These are phyloP conservation scores for Xestia rhomboidea DNA, from an alignment of 2,888 invertebrate species.

Conservation along the genomic window DNA sequence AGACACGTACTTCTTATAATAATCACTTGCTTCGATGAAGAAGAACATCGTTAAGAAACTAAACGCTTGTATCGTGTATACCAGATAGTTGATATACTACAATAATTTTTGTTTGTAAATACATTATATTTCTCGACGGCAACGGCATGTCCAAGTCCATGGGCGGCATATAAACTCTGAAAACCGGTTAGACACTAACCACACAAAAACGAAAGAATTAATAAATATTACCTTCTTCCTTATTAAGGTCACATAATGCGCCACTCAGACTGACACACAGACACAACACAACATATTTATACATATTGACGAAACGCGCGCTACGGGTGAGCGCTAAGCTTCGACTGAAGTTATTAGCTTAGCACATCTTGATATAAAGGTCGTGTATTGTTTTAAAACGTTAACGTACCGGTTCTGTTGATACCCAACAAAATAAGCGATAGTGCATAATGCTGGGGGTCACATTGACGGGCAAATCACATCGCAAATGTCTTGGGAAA, in stretches of 20 bases:
- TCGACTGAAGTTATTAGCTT: not conserved
- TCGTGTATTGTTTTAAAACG: not conserved
- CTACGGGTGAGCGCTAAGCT: not conserved
- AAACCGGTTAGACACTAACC: too few relatives aligned
- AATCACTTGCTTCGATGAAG: too few relatives aligned
- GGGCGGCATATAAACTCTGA: too few relatives aligned
- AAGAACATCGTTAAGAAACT: too few relatives aligned
- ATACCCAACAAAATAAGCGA: not conserved
- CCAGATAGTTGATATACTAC: too few relatives aligned
- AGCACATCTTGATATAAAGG: not conserved
- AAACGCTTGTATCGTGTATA: too few relatives aligned
- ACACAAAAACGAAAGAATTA: too few relatives aligned
- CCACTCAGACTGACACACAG: conserved; percentile 19
- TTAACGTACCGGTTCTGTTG: not conserved
- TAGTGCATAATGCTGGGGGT: too few relatives aligned
- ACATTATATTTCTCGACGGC: too few relatives aligned
- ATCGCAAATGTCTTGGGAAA: not conserved
- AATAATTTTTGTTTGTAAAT: too few relatives aligned
- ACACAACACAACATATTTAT: conserved; percentile 29
- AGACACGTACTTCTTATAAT: too few relatives aligned
- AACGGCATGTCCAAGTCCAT: too few relatives aligned
- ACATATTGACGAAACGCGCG: conserved; percentile 7
- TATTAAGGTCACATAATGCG: conserved; percentile 19
- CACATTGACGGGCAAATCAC: not conserved
- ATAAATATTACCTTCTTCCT: conserved; percentile 32